Evolutionary conservation across 1,140 invertebrate species (phyloP).

Genomic region (Drosophila nebulosa): DNA sequence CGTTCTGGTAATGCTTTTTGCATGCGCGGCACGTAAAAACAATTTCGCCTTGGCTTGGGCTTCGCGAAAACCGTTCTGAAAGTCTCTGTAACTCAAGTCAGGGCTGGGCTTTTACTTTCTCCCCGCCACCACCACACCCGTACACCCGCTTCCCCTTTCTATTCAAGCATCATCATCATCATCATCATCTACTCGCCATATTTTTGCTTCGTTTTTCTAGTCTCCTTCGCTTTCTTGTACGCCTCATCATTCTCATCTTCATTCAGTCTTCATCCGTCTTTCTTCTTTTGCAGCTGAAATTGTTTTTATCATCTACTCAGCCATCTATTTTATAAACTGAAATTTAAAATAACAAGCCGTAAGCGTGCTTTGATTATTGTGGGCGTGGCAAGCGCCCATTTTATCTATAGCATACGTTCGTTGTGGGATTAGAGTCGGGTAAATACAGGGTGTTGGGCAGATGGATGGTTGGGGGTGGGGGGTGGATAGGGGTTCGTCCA

Average conservation of each 20-base stretch:
- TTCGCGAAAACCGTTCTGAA: conserved; percentile 33
- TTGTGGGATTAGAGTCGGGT: no score
- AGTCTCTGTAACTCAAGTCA: not conserved
- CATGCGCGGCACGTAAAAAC: conserved; percentile 62
- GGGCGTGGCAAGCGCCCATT: conserved; percentile 16
- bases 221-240: not conserved
- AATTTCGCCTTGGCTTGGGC: conserved; percentile 41
- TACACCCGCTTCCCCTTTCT: no score
- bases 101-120: not conserved
- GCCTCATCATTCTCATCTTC: not conserved
- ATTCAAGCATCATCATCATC: not conserved
- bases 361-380: conserved; percentile 62
- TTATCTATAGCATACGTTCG: not conserved
- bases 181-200: not conserved
- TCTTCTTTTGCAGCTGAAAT: conserved; percentile 24
- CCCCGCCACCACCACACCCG: no score
- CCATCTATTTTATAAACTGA: conserved; percentile 57
- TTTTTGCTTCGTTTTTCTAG: not conserved
- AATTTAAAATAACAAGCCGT: conserved; percentile 67
- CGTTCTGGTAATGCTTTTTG: conserved; percentile 8
- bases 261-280: conserved; percentile 1
- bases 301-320: conserved; percentile 60
- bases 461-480: no score
- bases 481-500: not conserved
- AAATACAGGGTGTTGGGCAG: no score